phyloP scores from a whole-genome alignment of 2,888 invertebrate genomes.

The Tipula unca region DNA sequence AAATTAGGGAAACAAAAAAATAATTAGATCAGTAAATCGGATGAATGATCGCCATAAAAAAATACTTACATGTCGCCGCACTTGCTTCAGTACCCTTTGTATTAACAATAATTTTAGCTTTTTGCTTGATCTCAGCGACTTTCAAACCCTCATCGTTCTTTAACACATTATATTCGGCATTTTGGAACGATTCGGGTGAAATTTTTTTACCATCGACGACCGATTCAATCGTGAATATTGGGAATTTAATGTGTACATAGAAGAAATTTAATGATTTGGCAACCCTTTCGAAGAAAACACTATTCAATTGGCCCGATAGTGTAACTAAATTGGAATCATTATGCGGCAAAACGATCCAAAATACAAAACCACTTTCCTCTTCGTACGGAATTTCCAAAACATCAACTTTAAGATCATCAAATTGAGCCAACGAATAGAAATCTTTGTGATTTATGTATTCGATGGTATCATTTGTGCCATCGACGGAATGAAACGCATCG shows the following conservation, averaged over 20 bases:
- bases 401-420: not conserved
- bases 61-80: not conserved
- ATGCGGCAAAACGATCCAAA: not conserved
- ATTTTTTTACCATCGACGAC: not conserved
- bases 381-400: not conserved
- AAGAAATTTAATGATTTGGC: not conserved
- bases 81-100: not conserved
- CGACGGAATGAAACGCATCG: not conserved
- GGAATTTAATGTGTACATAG: not conserved
- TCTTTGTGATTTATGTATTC: not conserved
- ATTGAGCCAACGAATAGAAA: not conserved
- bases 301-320: not conserved
- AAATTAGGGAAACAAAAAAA: not conserved
- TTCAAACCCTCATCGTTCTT: not conserved
- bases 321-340: not conserved
- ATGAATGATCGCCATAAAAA: not conserved
- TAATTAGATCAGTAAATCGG: not conserved
- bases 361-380: not conserved
- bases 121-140: not conserved
- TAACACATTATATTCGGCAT: not conserved
- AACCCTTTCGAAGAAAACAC: not conserved
- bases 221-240: not conserved
- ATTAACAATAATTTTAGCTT: slow-evolving; percentile 14
- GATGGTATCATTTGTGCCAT: not conserved
- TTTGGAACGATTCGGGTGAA: not conserved